A percentile compares a stretch with the other conserved stretches of the same genome.
phyloP scores from a whole-genome alignment of 2,113 vertebrate genomes.

The Tachycineta bicolor region DNA sequence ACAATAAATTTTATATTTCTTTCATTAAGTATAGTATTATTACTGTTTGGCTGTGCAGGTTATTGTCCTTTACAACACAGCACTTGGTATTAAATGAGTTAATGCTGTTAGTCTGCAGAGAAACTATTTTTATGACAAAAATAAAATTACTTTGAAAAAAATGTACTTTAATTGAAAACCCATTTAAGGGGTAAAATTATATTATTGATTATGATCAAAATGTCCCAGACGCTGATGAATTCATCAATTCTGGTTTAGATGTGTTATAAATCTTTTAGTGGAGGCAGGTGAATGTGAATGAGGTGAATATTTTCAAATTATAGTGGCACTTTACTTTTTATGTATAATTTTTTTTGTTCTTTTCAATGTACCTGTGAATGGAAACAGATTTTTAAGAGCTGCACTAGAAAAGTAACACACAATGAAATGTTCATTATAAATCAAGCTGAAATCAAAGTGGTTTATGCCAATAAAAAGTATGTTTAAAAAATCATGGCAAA shows the following conservation, averaged over 20 bases:
- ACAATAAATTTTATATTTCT: neutral
- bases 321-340: conserved; percentile 41
- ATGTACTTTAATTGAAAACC: conserved; percentile 76
- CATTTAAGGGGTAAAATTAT: conserved; percentile 77
- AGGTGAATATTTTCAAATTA: conserved; percentile 75
- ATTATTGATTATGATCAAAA: conserved; percentile 82
- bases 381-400: conserved; percentile 44
- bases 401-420: conserved; percentile 15
- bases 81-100: conserved; percentile 36
- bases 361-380: neutral
- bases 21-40: neutral
- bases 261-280: conserved; percentile 75
- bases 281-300: conserved; percentile 49
- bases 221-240: conserved; percentile 71
- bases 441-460: conserved; percentile 23
- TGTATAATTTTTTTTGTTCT: conserved; percentile 38
- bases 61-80: neutral
- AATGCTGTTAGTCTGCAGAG: conserved; percentile 34
- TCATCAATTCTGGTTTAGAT: conserved; percentile 70
- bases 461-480: conserved; percentile 27
- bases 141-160: conserved; percentile 70
- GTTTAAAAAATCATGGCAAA: conserved; percentile 35
- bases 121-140: conserved; percentile 59
- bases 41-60: neutral
- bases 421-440: conserved; percentile 29